These are phyloP conservation scores for Carapus acus DNA, from an alignment of 2,797 vertebrate species.

Conservation along the genomic window DNA sequence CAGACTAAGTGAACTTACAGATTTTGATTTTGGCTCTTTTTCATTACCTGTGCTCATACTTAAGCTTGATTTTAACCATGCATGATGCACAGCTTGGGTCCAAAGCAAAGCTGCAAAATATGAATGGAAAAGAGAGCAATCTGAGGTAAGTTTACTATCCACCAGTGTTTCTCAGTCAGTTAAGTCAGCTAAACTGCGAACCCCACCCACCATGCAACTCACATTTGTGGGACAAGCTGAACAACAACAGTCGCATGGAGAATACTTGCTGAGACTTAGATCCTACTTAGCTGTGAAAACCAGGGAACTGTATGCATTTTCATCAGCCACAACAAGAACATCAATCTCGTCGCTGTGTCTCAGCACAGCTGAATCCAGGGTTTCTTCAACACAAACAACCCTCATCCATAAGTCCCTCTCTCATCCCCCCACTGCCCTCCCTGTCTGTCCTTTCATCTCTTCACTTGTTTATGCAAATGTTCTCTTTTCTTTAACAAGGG, in stretches of 20 bases:
- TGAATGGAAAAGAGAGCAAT: background rate
- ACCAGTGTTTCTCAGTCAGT: too few species aligned
- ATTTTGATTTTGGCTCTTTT: too few species aligned
- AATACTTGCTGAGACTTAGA: background rate
- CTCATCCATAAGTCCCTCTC: background rate
- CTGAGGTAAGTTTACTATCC: background rate
- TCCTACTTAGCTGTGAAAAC: constrained; percentile 7
- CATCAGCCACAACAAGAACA: background rate
- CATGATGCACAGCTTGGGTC: too few species aligned
- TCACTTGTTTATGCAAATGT: constrained; percentile 5
- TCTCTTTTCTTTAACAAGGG: constrained; percentile 43
- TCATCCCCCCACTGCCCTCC: background rate
- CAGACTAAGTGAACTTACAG: too few species aligned
- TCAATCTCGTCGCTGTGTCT: constrained; percentile 22
- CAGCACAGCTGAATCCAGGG: constrained; percentile 4
- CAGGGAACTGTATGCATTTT: background rate
- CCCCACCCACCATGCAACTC: too few species aligned
- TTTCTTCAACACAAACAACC: constrained; percentile 4
- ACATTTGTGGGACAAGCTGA: too few species aligned
- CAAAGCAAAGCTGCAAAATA: too few species aligned
- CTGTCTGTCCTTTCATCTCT: constrained; percentile 1
- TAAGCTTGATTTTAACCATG: too few species aligned
- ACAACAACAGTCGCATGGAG: too few species aligned
- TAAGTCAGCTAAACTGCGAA: too few species aligned
- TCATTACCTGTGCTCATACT: too few species aligned